A percentile compares a stretch with the other conserved stretches of the same genome.
Evolutionary conservation across 2,113 vertebrate species (phyloP).

Genomic region (Loxodonta africana): DNA sequence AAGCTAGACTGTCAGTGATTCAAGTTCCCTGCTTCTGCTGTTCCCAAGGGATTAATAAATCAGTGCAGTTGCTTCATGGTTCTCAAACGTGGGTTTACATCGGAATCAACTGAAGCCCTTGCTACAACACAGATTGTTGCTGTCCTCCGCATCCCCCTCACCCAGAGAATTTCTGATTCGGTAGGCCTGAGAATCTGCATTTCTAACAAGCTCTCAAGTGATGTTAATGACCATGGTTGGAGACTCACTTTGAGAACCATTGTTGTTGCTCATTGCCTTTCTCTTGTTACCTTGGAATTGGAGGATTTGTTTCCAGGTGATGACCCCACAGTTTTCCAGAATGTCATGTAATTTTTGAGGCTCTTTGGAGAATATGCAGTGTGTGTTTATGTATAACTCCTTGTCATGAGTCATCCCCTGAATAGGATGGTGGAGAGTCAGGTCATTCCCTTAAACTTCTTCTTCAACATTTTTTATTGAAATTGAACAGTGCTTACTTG

Average conservation of each 20-base stretch:
- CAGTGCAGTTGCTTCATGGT: background rate
- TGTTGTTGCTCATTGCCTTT: background rate
- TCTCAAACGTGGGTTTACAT: no score
- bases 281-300: background rate
- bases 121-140: background rate
- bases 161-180: background rate
- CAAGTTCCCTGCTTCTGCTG: background rate
- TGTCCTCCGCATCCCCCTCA: no score
- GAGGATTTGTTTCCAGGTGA: background rate
- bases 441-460: background rate
- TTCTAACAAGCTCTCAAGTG: background rate
- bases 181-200: background rate
- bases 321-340: background rate
- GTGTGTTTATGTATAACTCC: background rate
- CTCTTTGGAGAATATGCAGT: background rate
- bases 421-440: background rate
- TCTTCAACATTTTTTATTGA: background rate
- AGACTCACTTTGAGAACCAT: background rate
- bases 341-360: background rate
- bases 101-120: background rate
- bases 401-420: background rate
- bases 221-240: background rate
- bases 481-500: background rate
- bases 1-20: background rate
- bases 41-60: background rate